phyloP scores from a whole-genome alignment of 1,140 invertebrate species.

The Hycleus cichorii region DNA sequence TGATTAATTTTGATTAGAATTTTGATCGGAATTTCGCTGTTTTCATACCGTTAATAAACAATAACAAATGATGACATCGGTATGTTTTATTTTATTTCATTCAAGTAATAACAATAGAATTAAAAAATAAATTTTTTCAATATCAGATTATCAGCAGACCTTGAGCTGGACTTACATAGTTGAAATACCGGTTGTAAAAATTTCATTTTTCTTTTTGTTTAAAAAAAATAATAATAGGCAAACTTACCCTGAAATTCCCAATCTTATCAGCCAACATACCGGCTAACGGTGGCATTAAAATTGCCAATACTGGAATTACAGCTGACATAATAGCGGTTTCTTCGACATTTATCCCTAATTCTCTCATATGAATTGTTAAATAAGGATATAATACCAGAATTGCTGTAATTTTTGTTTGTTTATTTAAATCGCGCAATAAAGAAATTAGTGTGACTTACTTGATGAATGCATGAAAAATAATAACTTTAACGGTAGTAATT shows the following conservation, averaged over 20 bases:
- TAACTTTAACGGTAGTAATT: slow-evolving; percentile 63
- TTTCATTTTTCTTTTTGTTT: neutral
- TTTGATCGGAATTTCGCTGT: too few relatives aligned
- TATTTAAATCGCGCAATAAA: neutral
- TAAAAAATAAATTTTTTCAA: too few relatives aligned
- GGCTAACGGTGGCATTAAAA: slow-evolving; percentile 70
- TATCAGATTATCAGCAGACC: too few relatives aligned
- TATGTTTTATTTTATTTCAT: too few relatives aligned
- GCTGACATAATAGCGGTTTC: slow-evolving; percentile 83
- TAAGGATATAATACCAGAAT: slow-evolving; percentile 74
- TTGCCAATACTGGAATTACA: slow-evolving; percentile 67
- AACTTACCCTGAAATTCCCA: slow-evolving; percentile 68
- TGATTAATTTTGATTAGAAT: too few relatives aligned
- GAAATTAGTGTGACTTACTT: slow-evolving; percentile 49
- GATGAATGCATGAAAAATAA: slow-evolving; percentile 71
- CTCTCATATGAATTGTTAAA: slow-evolving; percentile 77
- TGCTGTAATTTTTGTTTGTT: slow-evolving; percentile 45
- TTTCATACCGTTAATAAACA: too few relatives aligned
- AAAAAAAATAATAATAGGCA: neutral
- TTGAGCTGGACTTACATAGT: too few relatives aligned
- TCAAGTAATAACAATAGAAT: too few relatives aligned
- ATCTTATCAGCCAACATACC: slow-evolving; percentile 72
- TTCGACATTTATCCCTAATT: slow-evolving; percentile 72
- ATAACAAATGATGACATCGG: too few relatives aligned
- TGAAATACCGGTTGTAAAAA: too few relatives aligned